These are phyloP conservation scores for Avahi laniger DNA, from an alignment of 2,797 vertebrate species.

Conservation along the genomic window DNA sequence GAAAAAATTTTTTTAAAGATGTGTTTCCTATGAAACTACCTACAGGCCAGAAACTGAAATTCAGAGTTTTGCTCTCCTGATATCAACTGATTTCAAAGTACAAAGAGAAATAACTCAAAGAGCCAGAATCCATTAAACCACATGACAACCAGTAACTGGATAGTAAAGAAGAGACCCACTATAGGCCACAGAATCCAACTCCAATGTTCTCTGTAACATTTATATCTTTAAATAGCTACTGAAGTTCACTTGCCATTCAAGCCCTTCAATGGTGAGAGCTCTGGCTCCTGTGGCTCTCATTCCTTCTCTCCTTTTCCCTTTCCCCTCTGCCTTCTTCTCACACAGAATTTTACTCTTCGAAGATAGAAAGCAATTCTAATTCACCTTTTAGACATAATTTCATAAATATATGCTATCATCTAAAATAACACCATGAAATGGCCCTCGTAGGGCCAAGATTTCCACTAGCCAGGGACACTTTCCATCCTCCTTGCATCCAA, in stretches of 20 bases:
- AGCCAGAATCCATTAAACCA: conserved; percentile 9
- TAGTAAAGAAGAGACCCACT: conserved; percentile 15
- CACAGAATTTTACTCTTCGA: background rate
- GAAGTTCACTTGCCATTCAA: conserved; percentile 39
- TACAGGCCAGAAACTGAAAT: conserved; percentile 46
- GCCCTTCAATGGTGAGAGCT: background rate
- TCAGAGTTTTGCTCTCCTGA: background rate
- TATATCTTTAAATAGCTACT: conserved; percentile 35
- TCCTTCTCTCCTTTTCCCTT: background rate
- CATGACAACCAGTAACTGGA: background rate
- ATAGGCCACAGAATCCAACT: conserved; percentile 35
- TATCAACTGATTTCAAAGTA: conserved; percentile 54
- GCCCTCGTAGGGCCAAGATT: background rate
- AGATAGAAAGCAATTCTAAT: conserved; percentile 54
- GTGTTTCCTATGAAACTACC: conserved; percentile 6
- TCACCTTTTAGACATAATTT: conserved; percentile 54
- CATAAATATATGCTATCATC: background rate
- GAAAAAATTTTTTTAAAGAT: background rate
- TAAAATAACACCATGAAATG: conserved; percentile 48
- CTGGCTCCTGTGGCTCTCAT: background rate
- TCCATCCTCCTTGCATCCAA: conserved; percentile 2
- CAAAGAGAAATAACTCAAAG: conserved; percentile 46
- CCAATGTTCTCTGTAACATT: conserved; percentile 21
- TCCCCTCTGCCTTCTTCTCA: background rate
- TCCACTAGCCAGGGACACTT: background rate